These are phyloP conservation scores for Distichodus sexfasciatus DNA, from an alignment of 2,797 vertebrate species.

Conservation along the genomic window DNA sequence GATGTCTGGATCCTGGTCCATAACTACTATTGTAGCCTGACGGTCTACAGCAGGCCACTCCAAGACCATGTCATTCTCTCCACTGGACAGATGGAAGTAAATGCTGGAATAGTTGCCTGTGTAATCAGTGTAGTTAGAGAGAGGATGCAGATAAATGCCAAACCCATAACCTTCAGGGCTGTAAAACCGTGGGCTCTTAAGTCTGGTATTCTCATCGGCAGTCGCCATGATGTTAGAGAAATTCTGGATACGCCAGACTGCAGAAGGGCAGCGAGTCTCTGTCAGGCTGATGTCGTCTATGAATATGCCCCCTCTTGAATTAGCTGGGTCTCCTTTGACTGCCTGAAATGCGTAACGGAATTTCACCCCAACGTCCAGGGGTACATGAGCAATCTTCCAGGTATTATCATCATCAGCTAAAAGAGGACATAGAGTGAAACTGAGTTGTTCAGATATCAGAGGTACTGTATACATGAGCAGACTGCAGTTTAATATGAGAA, in stretches of 20 bases:
- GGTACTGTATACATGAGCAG: too few relatives aligned
- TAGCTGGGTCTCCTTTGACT: slow-evolving; percentile 63
- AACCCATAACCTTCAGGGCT: slow-evolving; percentile 85
- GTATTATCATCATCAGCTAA: slow-evolving; percentile 68
- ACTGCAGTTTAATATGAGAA: background rate
- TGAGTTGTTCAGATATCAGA: background rate
- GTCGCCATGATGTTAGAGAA: slow-evolving; percentile 74
- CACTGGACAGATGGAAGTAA: slow-evolving; percentile 82
- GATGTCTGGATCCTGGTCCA: slow-evolving; percentile 85
- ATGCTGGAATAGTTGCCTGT: slow-evolving; percentile 68
- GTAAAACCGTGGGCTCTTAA: slow-evolving; percentile 83
- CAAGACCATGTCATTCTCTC: slow-evolving; percentile 81
- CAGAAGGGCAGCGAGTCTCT: slow-evolving; percentile 80
- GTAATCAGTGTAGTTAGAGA: slow-evolving; percentile 59
- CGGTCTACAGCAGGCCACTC: slow-evolving; percentile 86
- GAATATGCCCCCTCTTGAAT: slow-evolving; percentile 76
- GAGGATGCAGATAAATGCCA: slow-evolving; percentile 71
- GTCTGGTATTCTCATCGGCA: rapidly evolving
- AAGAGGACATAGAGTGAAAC: too few relatives aligned
- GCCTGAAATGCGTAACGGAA: slow-evolving; percentile 90
- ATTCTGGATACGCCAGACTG: slow-evolving; percentile 81
- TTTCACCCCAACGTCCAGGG: slow-evolving; percentile 75
- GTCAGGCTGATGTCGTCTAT: slow-evolving; percentile 84
- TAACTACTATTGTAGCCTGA: slow-evolving; percentile 78
- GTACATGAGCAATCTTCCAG: slow-evolving; percentile 88